Percentiles rank a stretch among this genome's conserved stretches.
Conservation (phyloP, 2,797 vertebrate genomes). For the Catamblyrhynchus diadema region DNA sequence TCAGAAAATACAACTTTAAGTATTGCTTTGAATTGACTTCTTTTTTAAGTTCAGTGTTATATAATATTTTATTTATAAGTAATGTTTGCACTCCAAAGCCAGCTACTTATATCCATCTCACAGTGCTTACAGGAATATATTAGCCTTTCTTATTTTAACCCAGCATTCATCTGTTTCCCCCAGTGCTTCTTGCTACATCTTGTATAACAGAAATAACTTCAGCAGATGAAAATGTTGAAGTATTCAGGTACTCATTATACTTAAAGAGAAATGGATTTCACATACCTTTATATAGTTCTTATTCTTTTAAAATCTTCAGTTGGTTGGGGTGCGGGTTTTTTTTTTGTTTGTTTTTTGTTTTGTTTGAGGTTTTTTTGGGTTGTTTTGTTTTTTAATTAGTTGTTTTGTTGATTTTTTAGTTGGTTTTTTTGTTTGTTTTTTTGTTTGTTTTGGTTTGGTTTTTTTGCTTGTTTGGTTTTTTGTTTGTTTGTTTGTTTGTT, state of each 20-base stretch:
- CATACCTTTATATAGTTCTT: not conserved
- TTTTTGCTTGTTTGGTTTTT: too few species aligned
- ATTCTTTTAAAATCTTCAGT: not conserved
- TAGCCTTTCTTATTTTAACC: slow-evolving; percentile 12
- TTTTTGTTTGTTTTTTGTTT: not conserved
- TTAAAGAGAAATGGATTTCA: not conserved
- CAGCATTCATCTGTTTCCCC: not conserved
- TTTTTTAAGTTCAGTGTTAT: not conserved
- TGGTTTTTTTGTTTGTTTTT: not conserved
- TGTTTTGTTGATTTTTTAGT: not conserved
- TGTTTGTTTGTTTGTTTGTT: not conserved
- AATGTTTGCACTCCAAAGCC: not conserved
- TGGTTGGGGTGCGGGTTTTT: rapidly evolving
- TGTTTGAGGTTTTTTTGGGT: rapidly evolving
- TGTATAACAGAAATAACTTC: not conserved
- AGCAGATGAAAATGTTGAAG: not conserved
- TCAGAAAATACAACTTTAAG: not conserved
- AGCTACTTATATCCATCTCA: not conserved
- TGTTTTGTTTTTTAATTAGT: not conserved
- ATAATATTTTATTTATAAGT: slow-evolving; percentile 24
- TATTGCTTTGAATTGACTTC: not conserved
- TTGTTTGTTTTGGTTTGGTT: not conserved
- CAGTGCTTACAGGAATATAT: slow-evolving; percentile 7
- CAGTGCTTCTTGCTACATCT: not conserved
- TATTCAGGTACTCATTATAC: not conserved